Evolutionary conservation across 2,888 invertebrate genomes (phyloP).

Genomic region (Cyclophora punctaria): DNA sequence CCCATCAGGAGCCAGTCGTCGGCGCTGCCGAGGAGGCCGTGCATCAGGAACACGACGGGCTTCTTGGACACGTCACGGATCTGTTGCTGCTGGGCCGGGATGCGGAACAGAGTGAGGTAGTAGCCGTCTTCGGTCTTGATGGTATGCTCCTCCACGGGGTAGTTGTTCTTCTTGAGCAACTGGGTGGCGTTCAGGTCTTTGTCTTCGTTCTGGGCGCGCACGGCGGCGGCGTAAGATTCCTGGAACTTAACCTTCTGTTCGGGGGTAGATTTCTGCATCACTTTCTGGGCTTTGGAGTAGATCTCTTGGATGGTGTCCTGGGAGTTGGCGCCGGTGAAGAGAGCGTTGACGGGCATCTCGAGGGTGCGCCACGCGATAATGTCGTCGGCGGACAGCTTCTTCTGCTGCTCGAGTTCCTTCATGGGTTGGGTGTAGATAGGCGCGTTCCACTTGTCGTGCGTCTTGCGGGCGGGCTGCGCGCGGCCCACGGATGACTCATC

Average conservation of each 20-base stretch:
- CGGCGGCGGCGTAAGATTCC: constrained; percentile 27
- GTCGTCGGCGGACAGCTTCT: constrained; percentile 15
- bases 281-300: constrained; percentile 45
- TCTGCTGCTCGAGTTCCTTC: constrained; percentile 22
- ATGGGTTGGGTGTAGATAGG: constrained; percentile 24
- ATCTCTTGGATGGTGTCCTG: constrained; percentile 40
- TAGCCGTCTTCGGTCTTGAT: constrained; percentile 63
- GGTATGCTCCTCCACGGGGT: constrained; percentile 50
- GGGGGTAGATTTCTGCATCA: constrained; percentile 41
- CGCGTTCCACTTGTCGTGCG: constrained; percentile 21
- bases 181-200: constrained; percentile 41
- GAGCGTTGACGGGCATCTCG: constrained; percentile 31
- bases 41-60: constrained; percentile 73
- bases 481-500: constrained; percentile 2
- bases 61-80: constrained; percentile 29
- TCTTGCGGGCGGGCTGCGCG: constrained; percentile 1
- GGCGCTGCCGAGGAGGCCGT: constrained; percentile 80
- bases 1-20: constrained; percentile 81
- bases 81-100: constrained; percentile 39
- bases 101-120: constrained; percentile 55
- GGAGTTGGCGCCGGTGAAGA: constrained; percentile 25
- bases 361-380: constrained; percentile 39
- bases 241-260: constrained; percentile 46
- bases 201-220: constrained; percentile 31
- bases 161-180: constrained; percentile 47